A percentile compares a stretch with the other conserved stretches of the same genome.
Conservation (phyloP, 2,888 invertebrate species). For the Ichneumoninae sp. region DNA sequence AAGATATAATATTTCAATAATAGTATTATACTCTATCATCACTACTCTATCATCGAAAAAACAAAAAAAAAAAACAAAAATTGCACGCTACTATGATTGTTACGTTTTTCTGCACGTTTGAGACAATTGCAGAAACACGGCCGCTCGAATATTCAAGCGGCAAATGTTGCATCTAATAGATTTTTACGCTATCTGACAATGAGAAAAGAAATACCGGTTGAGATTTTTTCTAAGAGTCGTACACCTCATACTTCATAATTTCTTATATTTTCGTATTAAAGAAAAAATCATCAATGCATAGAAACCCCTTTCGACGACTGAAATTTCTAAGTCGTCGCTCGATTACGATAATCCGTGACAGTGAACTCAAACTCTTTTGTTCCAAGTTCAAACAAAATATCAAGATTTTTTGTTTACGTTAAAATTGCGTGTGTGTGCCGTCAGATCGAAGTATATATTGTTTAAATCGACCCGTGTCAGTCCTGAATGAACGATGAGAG, state of each 20-base stretch:
- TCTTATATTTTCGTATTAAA: slow-evolving; percentile 15
- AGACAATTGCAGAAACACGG: neutral
- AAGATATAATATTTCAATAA: slow-evolving; percentile 18
- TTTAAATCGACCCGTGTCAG: slow-evolving; percentile 9
- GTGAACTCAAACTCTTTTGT: slow-evolving; percentile 22
- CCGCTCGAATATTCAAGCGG: slow-evolving; percentile 23
- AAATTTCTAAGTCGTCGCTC: slow-evolving; percentile 47
- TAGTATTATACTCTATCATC: slow-evolving; percentile 31
- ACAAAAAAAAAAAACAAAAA: neutral
- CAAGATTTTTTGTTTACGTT: slow-evolving; percentile 46
- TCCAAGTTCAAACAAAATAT: slow-evolving; percentile 13
- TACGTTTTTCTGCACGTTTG: slow-evolving; percentile 21
- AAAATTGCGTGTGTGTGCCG: slow-evolving; percentile 11
- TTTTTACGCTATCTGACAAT: slow-evolving; percentile 58
- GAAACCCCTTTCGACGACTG: neutral
- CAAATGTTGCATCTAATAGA: slow-evolving; percentile 3
- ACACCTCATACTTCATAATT: slow-evolving; percentile 20
- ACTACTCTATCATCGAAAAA: slow-evolving; percentile 25
- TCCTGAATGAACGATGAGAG: slow-evolving; percentile 4
- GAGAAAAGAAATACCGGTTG: slow-evolving; percentile 52
- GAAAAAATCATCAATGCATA: neutral
- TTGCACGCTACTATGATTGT: slow-evolving; percentile 20
- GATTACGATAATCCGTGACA: slow-evolving; percentile 32
- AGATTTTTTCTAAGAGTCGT: slow-evolving; percentile 41
- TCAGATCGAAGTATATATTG: slow-evolving; percentile 26